Conservation (phyloP, 2,797 vertebrate species). For the Cephalopachus bancanus region DNA sequence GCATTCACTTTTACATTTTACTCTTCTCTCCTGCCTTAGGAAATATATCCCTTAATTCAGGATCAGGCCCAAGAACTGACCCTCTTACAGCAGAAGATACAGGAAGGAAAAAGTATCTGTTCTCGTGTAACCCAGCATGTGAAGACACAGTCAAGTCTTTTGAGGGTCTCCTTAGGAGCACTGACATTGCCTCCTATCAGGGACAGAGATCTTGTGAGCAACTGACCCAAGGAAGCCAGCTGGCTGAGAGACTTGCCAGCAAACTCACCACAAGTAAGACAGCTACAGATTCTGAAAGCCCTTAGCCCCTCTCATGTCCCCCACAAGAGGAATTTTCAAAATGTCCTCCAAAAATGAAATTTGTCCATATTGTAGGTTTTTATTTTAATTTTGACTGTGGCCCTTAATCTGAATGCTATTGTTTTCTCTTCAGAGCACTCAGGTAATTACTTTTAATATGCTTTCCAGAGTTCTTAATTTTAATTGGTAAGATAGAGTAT, state of each 20-base stretch:
- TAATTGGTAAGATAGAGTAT: neutral
- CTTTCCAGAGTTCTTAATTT: neutral
- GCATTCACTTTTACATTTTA: neutral
- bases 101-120: slow-evolving; percentile 90
- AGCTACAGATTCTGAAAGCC: neutral
- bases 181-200: slow-evolving; percentile 93
- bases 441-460: neutral
- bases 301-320: neutral
- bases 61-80: slow-evolving; percentile 94
- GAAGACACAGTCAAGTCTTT: slow-evolving; percentile 91
- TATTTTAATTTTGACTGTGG: neutral
- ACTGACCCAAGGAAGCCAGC: slow-evolving; percentile 90
- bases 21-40: slow-evolving; percentile 84
- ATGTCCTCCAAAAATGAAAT: too few relatives aligned
- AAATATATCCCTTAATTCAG: slow-evolving; percentile 93
- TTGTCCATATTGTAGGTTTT: neutral
- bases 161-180: slow-evolving; percentile 93
- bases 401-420: neutral
- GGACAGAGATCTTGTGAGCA: slow-evolving; percentile 94
- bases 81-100: slow-evolving; percentile 91
- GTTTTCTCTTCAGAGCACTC: neutral
- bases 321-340: neutral
- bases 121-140: slow-evolving; percentile 92
- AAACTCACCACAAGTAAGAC: slow-evolving; percentile 86
- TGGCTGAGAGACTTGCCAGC: slow-evolving; percentile 88